Percentiles rank a stretch among this genome's conserved stretches.
These are phyloP conservation scores for Lepus townsendii DNA, from an alignment of 2,797 vertebrate species.

Conservation along the genomic window DNA sequence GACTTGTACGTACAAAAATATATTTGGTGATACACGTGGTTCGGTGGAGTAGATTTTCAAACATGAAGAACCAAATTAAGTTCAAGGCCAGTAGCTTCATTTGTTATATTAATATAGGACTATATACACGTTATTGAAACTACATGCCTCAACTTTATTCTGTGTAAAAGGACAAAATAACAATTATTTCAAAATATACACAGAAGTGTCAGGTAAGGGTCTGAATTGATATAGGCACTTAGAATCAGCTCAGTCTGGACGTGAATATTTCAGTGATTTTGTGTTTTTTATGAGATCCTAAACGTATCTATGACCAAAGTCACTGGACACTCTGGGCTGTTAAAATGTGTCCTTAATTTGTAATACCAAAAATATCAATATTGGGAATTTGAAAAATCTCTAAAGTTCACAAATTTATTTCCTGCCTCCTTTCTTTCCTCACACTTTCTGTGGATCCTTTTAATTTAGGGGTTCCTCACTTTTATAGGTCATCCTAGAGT, in stretches of 20 bases:
- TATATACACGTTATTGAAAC: neutral
- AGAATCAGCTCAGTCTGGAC: neutral
- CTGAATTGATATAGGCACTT: neutral
- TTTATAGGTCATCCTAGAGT: neutral
- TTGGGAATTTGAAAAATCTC: neutral
- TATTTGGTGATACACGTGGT: constrained; percentile 31
- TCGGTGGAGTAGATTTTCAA: constrained; percentile 54
- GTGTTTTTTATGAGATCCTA: neutral
- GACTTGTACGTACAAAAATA: constrained; percentile 26
- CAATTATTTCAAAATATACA: neutral
- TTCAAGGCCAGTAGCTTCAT: neutral
- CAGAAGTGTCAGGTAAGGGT: neutral
- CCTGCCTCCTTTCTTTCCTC: neutral
- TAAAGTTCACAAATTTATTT: neutral
- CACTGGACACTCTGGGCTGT: neutral
- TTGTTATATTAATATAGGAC: neutral
- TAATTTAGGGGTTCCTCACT: neutral
- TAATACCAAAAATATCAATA: neutral
- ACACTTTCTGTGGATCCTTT: neutral
- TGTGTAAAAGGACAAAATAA: neutral
- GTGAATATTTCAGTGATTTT: neutral
- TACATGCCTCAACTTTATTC: neutral
- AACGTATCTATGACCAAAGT: neutral
- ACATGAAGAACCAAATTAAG: constrained; percentile 34
- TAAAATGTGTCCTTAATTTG: neutral